Percentiles rank a stretch among this genome's conserved stretches.
These are phyloP conservation scores for Macrosteles quadrilineatus DNA, from an alignment of 1,140 invertebrate species.

Conservation along the genomic window DNA sequence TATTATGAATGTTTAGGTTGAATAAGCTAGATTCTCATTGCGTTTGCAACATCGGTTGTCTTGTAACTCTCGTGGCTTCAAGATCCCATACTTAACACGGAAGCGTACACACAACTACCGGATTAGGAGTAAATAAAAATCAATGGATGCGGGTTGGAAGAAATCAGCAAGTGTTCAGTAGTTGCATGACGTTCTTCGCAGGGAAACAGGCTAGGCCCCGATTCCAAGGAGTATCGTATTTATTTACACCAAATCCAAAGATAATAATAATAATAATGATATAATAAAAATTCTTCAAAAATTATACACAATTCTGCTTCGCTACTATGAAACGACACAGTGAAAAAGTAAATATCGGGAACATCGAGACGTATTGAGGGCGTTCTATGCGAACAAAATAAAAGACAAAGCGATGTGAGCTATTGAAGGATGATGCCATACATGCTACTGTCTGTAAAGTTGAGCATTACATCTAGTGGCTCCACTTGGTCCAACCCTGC, in stretches of 20 bases:
- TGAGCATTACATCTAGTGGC: slow-evolving; percentile 32
- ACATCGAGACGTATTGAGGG: slow-evolving; percentile 26
- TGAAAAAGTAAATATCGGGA: slow-evolving; percentile 33
- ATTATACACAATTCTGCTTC: slow-evolving; percentile 32
- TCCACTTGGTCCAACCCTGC: slow-evolving; percentile 40
- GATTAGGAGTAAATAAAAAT: slow-evolving; percentile 37
- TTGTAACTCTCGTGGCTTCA: slow-evolving; percentile 33
- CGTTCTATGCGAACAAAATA: slow-evolving; percentile 34
- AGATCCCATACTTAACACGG: slow-evolving; percentile 37
- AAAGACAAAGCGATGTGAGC: slow-evolving; percentile 32
- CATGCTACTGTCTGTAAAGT: slow-evolving; percentile 25
- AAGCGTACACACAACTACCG: slow-evolving; percentile 40
- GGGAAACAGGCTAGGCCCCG: slow-evolving; percentile 8
- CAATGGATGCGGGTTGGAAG: slow-evolving; percentile 17
- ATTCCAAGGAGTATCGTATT: slow-evolving; percentile 21
- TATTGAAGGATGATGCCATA: slow-evolving; percentile 29
- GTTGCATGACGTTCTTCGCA: slow-evolving; percentile 22
- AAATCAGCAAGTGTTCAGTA: slow-evolving; percentile 15
- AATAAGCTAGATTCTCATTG: slow-evolving; percentile 35
- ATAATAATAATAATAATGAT: slow-evolving; percentile 32
- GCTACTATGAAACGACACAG: slow-evolving; percentile 26
- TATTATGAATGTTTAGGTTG: slow-evolving; percentile 36
- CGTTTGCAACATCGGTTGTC: slow-evolving; percentile 21
- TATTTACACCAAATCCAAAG: slow-evolving; percentile 34
- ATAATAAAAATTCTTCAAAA: slow-evolving; percentile 35